Base-by-base conservation (phyloP, 1,140 invertebrate genomes). In the Daktulosphaira vitifoliae region DNA sequence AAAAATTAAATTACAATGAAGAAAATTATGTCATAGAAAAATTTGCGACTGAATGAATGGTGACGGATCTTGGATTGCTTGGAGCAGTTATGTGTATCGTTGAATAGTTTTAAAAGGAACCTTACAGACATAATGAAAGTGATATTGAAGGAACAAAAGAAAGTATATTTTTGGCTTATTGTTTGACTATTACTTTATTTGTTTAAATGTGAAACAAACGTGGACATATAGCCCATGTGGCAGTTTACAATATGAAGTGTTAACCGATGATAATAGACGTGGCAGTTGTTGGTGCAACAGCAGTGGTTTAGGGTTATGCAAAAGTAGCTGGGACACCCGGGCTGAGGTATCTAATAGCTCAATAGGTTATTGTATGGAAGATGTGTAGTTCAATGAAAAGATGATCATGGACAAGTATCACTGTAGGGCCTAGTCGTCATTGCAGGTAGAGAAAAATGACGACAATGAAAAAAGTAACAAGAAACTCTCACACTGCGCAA, bases 81-180 rank as follows among this genome's bases (percentile, higher is more conserved):
- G 16, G 29, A 62, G 25, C 22, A 48, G 44, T 46, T 3, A 25
- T 7, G 13, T 11, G 13, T 23, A 33, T 48, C 13, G 29, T 22
- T 11, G 16, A 56, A 56, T 44, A 42, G 25, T 42, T 11, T 15
- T 6, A n/a, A 4, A 18, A 62, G 26, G 42, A 62, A 38, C 56
- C 46, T 62, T 46, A 62, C 29, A 33, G 11, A 33, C 11, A 42
- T 62, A 25, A 48, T 62, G 56, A 62, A 62, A 62, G 42, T 42
- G 42, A 62, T 33, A 48, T 48, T 29, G 42, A 6, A 1, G 18
- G 26, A 16, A 48, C 42, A 46, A 62, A 48, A 48, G 56, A 62
- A 48, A 48, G 42, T 62, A 18, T 46, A 29, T 42, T 46, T 29
- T 62, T 50, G 23, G 16, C 29, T 44, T 44, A 6, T 62, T 62